Evolutionary conservation across 1,140 invertebrate genomes (phyloP).

Genomic region (Andrena cerasifolii): DNA sequence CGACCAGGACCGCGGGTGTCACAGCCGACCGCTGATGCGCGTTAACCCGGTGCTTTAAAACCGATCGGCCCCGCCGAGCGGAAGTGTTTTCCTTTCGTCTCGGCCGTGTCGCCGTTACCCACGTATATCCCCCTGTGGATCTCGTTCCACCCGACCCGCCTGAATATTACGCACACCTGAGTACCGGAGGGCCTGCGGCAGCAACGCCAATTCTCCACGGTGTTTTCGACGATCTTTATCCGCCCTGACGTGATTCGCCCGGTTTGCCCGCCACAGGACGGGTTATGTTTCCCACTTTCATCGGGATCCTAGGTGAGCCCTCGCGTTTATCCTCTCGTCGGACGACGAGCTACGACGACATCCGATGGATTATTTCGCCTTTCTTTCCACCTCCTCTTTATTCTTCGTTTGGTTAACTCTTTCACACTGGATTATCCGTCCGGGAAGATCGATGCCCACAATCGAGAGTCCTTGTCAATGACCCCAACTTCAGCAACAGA

Average conservation of each 20-base stretch:
- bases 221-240: constrained; percentile 42
- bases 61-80: constrained; percentile 32
- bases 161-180: neutral
- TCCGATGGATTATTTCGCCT: neutral
- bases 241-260: constrained; percentile 61
- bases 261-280: constrained; percentile 75
- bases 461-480: constrained; percentile 48
- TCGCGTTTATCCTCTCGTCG: neutral
- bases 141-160: neutral
- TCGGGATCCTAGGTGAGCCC: constrained; percentile 86
- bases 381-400: neutral
- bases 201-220: neutral
- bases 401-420: neutral
- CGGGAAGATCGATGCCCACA: constrained; percentile 34
- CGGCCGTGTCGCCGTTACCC: constrained; percentile 19
- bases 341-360: neutral
- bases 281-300: constrained; percentile 90
- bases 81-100: constrained; percentile 52
- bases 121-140: neutral
- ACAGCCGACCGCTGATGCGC: constrained; percentile 50
- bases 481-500: constrained; percentile 46
- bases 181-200: neutral
- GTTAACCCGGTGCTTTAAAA: constrained; percentile 49
- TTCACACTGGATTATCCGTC: neutral
- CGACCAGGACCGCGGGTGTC: constrained; percentile 50